Evolutionary conservation across 2,113 vertebrate genomes (phyloP), one percentile per base, ranked within the genome.

Genomic region (Rhea americana): DNA sequence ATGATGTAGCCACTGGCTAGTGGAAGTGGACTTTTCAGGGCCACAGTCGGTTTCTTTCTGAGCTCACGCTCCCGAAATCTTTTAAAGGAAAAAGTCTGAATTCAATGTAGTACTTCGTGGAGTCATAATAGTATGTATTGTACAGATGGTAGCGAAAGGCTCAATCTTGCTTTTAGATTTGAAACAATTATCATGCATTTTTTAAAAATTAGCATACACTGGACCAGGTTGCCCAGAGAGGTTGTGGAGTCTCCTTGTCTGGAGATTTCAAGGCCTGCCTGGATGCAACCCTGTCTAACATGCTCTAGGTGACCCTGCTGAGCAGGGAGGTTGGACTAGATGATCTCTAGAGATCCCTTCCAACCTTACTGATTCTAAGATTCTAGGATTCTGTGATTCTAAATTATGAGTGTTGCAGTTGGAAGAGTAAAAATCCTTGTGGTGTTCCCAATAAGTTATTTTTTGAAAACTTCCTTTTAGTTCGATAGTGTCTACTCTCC

Each of bases 401-500:
- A 48, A 62, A 24, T 26, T 25, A 13, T 7, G 32, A 30, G 39
- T 66, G 15, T 76, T 87, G 32, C 45, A 8, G 24, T 67, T 89
- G 45, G 53, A 91, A 82, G 82, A 83, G 12, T 26, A 41, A 37
- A 76, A 24, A 16, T 61, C 83, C 21, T 30, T 85, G 19, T 24
- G 3, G 7, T 35, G 5, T 79, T 93, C 13, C 41, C 13, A 75
- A 13, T 3, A 28, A 4, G 19, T 89, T 82, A 8, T 62, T 73
- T 16, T 63, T 56, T 39, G 18, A 78, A 95, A 95, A 87, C 51
- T 91, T 56, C 88, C 14, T 85, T 88, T 3, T 91, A 99, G 99
- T 95, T 99, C 99, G 81, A 99, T 99, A 96, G 99, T 99, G 91
- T 99, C 99, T 89, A 99, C 99, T 19, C 98, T 99, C 82, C 98